phyloP scores from a whole-genome alignment of 2,888 invertebrate genomes.

The Empis livida region DNA sequence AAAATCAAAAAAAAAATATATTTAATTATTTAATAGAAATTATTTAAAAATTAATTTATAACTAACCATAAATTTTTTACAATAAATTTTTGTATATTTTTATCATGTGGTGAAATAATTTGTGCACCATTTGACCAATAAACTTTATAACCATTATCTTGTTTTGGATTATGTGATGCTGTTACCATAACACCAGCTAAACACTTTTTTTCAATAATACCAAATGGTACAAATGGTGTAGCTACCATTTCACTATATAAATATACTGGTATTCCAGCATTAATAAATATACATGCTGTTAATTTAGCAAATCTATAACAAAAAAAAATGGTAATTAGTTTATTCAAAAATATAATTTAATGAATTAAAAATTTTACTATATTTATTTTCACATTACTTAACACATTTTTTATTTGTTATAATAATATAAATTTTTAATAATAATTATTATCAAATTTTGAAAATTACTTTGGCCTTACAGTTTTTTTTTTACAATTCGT shows the following conservation, averaged over 20 bases:
- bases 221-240: constrained; percentile 89
- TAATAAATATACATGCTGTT: constrained; percentile 70
- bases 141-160: constrained; percentile 96
- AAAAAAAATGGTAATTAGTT: no score
- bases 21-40: background rate
- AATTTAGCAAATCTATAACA: constrained; percentile 70
- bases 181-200: constrained; percentile 88
- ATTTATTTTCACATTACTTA: no score
- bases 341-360: no score
- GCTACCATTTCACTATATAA: constrained; percentile 70
- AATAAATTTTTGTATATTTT: constrained; percentile 69
- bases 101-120: constrained; percentile 86
- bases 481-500: constrained; percentile 1
- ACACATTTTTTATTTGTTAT: no score
- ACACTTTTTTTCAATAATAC: constrained; percentile 57
- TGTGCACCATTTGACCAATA: constrained; percentile 94
- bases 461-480: no score
- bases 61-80: constrained; percentile 51
- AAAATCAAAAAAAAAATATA: constrained; percentile 5
- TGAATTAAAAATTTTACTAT: no score
- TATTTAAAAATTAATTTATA: background rate
- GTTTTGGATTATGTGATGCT: constrained; percentile 90
- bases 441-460: no score
- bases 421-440: no score
- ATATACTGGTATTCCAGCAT: constrained; percentile 62